These are phyloP conservation scores for Brachyalestes nurse DNA, from an alignment of 2,797 vertebrate genomes.

Conservation along the genomic window DNA sequence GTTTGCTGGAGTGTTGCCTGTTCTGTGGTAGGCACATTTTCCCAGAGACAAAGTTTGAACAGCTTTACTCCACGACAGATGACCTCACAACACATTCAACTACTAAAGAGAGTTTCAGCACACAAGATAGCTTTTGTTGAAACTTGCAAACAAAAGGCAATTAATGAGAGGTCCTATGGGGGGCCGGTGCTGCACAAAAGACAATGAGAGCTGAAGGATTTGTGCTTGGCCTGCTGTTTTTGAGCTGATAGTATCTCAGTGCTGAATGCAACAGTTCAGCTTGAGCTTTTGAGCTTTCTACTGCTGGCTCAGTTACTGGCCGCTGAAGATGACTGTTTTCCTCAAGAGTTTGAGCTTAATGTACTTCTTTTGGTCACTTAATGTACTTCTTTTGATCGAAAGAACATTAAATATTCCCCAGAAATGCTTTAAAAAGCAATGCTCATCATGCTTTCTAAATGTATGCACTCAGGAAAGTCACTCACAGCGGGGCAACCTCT, in stretches of 20 bases:
- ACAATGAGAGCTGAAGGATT: conserved; percentile 63
- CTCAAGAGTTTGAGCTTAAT: conserved; percentile 44
- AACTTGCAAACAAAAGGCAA: conserved; percentile 66
- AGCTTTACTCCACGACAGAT: not conserved
- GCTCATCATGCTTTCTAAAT: not conserved
- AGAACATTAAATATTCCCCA: no score
- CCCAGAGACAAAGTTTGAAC: no score
- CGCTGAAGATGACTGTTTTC: conserved; percentile 48
- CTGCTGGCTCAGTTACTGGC: conserved; percentile 60
- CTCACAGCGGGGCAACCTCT: not conserved
- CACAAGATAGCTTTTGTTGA: conserved; percentile 69
- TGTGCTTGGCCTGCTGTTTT: conserved; percentile 68
- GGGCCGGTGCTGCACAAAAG: conserved; percentile 59
- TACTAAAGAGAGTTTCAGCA: conserved; percentile 20
- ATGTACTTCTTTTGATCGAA: conserved; percentile 42
- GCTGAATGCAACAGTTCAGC: conserved; percentile 61
- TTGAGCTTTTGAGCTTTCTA: conserved; percentile 67
- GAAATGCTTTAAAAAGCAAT: not conserved
- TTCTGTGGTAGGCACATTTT: not conserved
- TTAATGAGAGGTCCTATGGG: conserved; percentile 60
- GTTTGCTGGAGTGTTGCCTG: no score
- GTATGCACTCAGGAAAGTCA: not conserved
- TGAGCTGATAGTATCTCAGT: conserved; percentile 68
- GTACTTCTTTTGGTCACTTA: conserved; percentile 29
- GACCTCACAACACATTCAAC: conserved; percentile 8